These are phyloP conservation scores for Merodon equestris DNA, from an alignment of 2,888 invertebrate species.

Conservation along the genomic window DNA sequence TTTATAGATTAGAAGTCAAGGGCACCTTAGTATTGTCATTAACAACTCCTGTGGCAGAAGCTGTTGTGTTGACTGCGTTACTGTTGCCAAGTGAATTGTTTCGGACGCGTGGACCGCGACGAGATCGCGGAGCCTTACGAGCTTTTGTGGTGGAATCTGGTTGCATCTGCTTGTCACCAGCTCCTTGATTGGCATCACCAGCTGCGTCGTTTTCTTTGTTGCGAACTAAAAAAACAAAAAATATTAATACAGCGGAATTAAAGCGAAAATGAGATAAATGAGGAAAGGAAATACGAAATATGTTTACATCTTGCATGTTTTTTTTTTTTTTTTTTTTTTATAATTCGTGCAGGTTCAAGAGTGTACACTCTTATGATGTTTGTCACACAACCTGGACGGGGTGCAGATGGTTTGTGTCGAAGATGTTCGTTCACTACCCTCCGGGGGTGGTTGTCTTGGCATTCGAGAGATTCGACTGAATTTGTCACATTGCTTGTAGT, in stretches of 20 bases:
- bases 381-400: too few species aligned
- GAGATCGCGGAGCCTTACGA: conserved; percentile 42
- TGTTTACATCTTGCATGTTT: too few species aligned
- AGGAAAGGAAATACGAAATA: too few species aligned
- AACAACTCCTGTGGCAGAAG: conserved; percentile 8
- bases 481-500: too few species aligned
- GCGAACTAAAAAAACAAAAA: conserved; percentile 30
- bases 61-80: conserved; percentile 23
- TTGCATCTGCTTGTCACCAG: conserved; percentile 53
- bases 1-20: conserved; percentile 56
- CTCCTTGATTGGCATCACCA: conserved; percentile 65
- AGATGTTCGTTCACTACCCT: too few species aligned
- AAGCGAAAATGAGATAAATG: too few species aligned
- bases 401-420: too few species aligned
- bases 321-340: too few species aligned
- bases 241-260: background rate
- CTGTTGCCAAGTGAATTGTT: conserved; percentile 51
- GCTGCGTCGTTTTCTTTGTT: conserved; percentile 70
- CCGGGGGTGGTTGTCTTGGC: too few species aligned
- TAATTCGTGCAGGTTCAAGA: too few species aligned
- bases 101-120: conserved; percentile 57
- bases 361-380: too few species aligned
- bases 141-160: conserved; percentile 70
- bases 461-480: too few species aligned
- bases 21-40: conserved; percentile 48